These are phyloP conservation scores for Uloborus diversus DNA, from an alignment of 1,140 invertebrate species.

Conservation along the genomic window DNA sequence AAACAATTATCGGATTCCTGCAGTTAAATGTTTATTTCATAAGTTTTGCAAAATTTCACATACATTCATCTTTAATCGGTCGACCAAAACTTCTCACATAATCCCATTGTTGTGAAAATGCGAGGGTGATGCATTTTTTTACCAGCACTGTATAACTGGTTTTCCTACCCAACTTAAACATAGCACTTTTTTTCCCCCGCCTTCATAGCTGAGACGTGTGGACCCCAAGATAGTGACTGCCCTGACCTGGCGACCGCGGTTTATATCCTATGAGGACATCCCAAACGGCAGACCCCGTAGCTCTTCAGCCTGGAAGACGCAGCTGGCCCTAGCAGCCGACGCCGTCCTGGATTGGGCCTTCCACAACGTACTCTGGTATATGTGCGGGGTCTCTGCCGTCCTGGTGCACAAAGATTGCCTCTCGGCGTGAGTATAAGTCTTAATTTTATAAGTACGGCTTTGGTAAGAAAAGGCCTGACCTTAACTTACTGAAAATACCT, in stretches of 20 bases:
- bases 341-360: slow-evolving; percentile 70
- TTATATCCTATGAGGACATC: slow-evolving; percentile 60
- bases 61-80: too few relatives aligned
- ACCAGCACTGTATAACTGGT: too few relatives aligned
- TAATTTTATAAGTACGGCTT: not conserved
- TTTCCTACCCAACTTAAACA: too few relatives aligned
- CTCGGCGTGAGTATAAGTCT: slow-evolving; percentile 68
- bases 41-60: too few relatives aligned
- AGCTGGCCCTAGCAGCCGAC: slow-evolving; percentile 67
- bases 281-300: slow-evolving; percentile 63
- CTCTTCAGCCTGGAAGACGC: slow-evolving; percentile 66
- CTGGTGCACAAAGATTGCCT: slow-evolving; percentile 76
- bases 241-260: slow-evolving; percentile 63
- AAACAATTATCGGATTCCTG: too few relatives aligned
- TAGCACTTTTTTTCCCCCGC: too few relatives aligned
- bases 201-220: slow-evolving; percentile 71
- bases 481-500: too few relatives aligned
- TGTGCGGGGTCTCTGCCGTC: slow-evolving; percentile 72
- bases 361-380: slow-evolving; percentile 68
- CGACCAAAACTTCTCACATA: too few relatives aligned
- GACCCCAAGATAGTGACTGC: slow-evolving; percentile 72
- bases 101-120: too few relatives aligned
- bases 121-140: too few relatives aligned
- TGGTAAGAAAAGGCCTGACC: too few relatives aligned
- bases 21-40: too few relatives aligned